These are phyloP conservation scores for Ennomos quercinarius DNA, from an alignment of 2,888 invertebrate species.

Conservation along the genomic window DNA sequence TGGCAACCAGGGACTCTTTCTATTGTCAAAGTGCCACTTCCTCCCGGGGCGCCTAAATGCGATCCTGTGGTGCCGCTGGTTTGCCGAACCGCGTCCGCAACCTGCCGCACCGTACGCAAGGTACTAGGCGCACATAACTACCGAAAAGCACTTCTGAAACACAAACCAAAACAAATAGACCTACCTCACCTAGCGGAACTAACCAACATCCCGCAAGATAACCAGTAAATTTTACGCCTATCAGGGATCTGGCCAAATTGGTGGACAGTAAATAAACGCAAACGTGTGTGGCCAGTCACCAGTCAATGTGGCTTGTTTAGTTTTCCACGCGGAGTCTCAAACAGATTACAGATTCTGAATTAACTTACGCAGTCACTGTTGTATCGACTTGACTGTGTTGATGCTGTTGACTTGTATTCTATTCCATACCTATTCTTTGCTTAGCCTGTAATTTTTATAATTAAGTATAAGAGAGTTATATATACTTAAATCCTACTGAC, in stretches of 20 bases:
- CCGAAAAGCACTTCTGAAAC: slow-evolving; percentile 45
- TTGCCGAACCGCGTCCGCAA: slow-evolving; percentile 52
- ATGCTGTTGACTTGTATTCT: slow-evolving; percentile 4
- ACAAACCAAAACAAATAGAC: slow-evolving; percentile 36
- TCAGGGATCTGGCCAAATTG: slow-evolving; percentile 42
- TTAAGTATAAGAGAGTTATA: too few species aligned
- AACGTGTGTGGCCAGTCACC: slow-evolving; percentile 39
- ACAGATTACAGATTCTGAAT: slow-evolving; percentile 21
- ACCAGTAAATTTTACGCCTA: slow-evolving; percentile 7
- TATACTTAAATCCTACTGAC: too few species aligned
- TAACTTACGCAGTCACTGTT: slow-evolving; percentile 22
- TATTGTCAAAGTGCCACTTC: slow-evolving; percentile 38
- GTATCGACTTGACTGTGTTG: too few species aligned
- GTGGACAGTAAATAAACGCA: slow-evolving; percentile 49
- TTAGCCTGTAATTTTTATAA: slow-evolving; percentile 12
- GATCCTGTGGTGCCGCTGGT: slow-evolving; percentile 37
- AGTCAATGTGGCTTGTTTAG: slow-evolving; percentile 34
- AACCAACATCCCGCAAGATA: slow-evolving; percentile 9
- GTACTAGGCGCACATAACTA: slow-evolving; percentile 70
- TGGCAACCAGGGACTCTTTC: too few species aligned
- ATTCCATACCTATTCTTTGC: slow-evolving; percentile 7
- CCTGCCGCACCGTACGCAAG: slow-evolving; percentile 75
- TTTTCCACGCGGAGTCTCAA: slow-evolving; percentile 29
- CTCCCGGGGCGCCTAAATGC: slow-evolving; percentile 37
- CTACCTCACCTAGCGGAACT: slow-evolving; percentile 41